Conservation (phyloP, 1,140 invertebrate genomes). For the Augochlora pura region DNA sequence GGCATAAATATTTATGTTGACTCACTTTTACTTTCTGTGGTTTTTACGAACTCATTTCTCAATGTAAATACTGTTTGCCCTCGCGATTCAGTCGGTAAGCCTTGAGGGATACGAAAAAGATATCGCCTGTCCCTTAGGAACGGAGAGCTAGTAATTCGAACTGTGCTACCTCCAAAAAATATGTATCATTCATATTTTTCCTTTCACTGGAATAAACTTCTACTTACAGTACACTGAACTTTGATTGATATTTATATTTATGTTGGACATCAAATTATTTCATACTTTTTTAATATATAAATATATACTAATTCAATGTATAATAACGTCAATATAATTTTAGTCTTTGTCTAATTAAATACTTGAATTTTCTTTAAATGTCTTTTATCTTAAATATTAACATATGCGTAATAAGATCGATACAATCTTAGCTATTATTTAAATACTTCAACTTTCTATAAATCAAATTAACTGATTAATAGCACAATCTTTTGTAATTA, state of each 20-base stretch:
- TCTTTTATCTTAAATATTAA: not conserved
- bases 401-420: not conserved
- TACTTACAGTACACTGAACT: not conserved
- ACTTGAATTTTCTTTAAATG: no score
- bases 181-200: not conserved
- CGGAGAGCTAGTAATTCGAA: slow-evolving; percentile 19
- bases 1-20: slow-evolving; percentile 59
- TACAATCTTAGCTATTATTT: no score
- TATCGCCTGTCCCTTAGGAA: slow-evolving; percentile 36
- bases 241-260: not conserved
- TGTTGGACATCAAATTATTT: no score
- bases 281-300: no score
- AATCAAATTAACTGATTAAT: no score
- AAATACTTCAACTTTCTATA: no score
- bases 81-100: slow-evolving; percentile 49
- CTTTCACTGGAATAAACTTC: not conserved
- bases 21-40: slow-evolving; percentile 66
- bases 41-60: slow-evolving; percentile 75
- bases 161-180: not conserved
- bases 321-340: no score
- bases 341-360: no score
- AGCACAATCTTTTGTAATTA: no score
- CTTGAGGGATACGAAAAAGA: slow-evolving; percentile 49
- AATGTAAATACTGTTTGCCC: slow-evolving; percentile 76
- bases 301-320: no score